These are phyloP conservation scores for Halictus rubicundus DNA, from an alignment of 1,140 invertebrate species.

Conservation along the genomic window DNA sequence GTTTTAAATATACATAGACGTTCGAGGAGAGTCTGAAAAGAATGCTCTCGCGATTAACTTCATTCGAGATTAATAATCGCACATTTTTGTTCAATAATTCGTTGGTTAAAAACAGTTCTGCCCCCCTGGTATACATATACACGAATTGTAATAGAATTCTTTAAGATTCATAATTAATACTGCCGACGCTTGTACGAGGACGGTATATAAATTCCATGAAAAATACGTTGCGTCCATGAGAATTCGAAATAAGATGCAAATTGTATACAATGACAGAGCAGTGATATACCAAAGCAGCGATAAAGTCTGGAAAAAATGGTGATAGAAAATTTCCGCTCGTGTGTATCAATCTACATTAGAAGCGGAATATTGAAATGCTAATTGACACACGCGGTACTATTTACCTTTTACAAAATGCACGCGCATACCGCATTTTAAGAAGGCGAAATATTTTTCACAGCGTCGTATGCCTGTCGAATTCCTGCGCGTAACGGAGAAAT, in stretches of 20 bases:
- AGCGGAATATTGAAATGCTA: not conserved
- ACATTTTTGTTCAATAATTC: too few species aligned
- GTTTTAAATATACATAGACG: not conserved
- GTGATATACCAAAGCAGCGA: not conserved
- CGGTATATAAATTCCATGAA: not conserved
- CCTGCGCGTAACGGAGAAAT: too few species aligned
- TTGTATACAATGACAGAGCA: not conserved
- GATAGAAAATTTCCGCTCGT: not conserved
- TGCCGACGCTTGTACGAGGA: not conserved
- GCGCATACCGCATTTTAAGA: not conserved
- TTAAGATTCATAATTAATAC: not conserved
- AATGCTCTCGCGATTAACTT: too few species aligned
- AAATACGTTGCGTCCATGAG: not conserved
- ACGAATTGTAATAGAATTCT: not conserved
- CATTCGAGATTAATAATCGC: too few species aligned
- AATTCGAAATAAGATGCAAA: conserved; percentile 4
- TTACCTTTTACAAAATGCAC: not conserved
- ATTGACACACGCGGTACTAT: not conserved
- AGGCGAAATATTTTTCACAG: not conserved
- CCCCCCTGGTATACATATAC: too few species aligned
- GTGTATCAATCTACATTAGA: not conserved
- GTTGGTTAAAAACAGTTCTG: too few species aligned
- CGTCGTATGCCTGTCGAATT: too few species aligned
- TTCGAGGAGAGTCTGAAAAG: too few species aligned
- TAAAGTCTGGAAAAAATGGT: not conserved